Percentiles rank a stretch among this genome's conserved stretches.
Evolutionary conservation across 2,797 vertebrate genomes (phyloP).

Genomic region (Crocidura indochinensis): DNA sequence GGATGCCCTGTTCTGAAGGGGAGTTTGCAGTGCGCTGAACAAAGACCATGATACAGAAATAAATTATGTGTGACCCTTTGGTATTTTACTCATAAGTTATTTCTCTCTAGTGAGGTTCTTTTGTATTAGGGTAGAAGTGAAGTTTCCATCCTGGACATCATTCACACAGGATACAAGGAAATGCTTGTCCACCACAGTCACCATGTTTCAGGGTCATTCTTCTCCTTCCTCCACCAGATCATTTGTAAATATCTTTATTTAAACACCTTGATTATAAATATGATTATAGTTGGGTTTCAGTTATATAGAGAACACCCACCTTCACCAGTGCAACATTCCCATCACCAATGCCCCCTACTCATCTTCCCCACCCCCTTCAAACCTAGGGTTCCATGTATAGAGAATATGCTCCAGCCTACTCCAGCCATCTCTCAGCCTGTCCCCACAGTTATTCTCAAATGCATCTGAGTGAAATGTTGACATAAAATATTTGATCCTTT

Average conservation of each 20-base stretch:
- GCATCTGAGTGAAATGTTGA: too few species aligned
- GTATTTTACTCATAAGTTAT: slow-evolving; percentile 69
- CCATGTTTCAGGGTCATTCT: too few species aligned
- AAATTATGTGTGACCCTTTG: slow-evolving; percentile 60
- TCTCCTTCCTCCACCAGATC: background rate
- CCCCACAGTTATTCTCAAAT: background rate
- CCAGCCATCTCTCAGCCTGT: background rate
- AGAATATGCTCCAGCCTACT: background rate
- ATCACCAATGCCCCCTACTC: too few species aligned
- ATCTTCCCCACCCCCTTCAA: too few species aligned
- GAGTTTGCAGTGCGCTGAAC: slow-evolving; percentile 59
- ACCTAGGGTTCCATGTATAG: background rate
- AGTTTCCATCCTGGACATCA: slow-evolving; percentile 34
- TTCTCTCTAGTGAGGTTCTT: slow-evolving; percentile 62
- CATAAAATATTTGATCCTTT: too few species aligned
- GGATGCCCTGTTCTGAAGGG: slow-evolving; percentile 71
- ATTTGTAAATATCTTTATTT: too few species aligned
- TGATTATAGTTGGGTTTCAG: too few species aligned
- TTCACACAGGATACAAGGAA: background rate
- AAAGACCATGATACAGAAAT: slow-evolving; percentile 67
- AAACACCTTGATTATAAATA: too few species aligned
- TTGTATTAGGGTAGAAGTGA: slow-evolving; percentile 60
- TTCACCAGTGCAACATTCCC: too few species aligned
- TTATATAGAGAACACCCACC: too few species aligned
- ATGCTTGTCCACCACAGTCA: too few species aligned